phyloP scores from a whole-genome alignment of 2,888 invertebrate species.

The Limnephilus rhombicus region DNA sequence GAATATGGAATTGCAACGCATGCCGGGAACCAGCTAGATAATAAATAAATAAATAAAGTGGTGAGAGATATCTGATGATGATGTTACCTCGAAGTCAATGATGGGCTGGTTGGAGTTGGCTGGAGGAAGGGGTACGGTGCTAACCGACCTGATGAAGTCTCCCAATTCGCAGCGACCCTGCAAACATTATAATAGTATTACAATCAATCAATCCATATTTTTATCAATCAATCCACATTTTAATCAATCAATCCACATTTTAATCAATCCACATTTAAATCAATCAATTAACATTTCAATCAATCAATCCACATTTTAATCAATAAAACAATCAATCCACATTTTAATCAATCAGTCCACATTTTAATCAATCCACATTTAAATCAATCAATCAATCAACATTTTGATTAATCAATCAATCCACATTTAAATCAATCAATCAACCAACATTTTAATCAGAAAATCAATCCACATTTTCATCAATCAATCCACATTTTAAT shows the following conservation, averaged over 20 bases:
- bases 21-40: no score
- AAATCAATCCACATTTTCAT: no score
- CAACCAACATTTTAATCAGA: no score
- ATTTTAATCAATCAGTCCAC: background rate
- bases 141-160: slow-evolving; percentile 96
- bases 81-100: slow-evolving; percentile 93
- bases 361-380: background rate
- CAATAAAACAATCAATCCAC: background rate
- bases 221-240: background rate
- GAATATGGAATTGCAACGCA: no score
- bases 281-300: background rate
- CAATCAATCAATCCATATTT: background rate
- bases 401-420: background rate
- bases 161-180: slow-evolving; percentile 92
- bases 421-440: no score
- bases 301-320: background rate
- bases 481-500: background rate
- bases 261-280: background rate
- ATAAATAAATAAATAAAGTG: no score
- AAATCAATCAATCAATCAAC: background rate
- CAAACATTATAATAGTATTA: background rate
- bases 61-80: background rate
- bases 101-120: slow-evolving; percentile 88
- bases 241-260: background rate
- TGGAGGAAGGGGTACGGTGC: slow-evolving; percentile 94